phyloP scores from a whole-genome alignment of 2,797 vertebrate species.

The Steatocranus sp. region DNA sequence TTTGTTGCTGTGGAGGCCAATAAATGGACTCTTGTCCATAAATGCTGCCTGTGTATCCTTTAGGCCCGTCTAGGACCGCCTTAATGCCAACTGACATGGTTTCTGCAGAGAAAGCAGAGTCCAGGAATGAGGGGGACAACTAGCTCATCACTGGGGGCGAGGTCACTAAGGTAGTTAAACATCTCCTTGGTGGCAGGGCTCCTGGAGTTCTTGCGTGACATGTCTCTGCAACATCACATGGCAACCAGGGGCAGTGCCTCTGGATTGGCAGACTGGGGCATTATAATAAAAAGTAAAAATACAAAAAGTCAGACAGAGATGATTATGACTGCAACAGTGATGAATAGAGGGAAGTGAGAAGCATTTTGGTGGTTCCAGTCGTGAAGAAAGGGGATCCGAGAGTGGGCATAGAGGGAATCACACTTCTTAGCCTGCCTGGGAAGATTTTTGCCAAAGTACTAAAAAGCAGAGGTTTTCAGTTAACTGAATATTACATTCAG shows the following conservation, averaged over 20 bases:
- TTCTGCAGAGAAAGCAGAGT: background rate
- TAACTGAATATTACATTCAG: background rate
- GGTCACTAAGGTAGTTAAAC: background rate
- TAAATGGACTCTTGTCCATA: background rate
- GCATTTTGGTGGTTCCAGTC: background rate
- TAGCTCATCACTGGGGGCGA: background rate
- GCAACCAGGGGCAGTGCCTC: background rate
- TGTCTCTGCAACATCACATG: background rate
- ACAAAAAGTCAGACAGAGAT: conserved; percentile 45
- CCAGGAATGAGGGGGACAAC: background rate
- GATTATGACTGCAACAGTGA: conserved; percentile 52
- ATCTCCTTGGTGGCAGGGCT: background rate
- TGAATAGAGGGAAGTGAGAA: conserved; percentile 42
- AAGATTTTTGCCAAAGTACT: background rate
- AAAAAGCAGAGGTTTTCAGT: background rate
- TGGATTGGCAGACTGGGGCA: background rate
- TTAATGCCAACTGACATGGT: background rate
- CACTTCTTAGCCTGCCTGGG: background rate
- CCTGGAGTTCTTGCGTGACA: background rate
- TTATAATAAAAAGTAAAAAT: conserved; percentile 51
- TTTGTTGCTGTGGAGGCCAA: background rate
- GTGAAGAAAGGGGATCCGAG: background rate
- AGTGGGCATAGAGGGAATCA: background rate
- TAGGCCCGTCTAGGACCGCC: background rate
- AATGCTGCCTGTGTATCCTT: background rate